phyloP scores from a whole-genome alignment of 2,113 vertebrate species.

The Helogale parvula region DNA sequence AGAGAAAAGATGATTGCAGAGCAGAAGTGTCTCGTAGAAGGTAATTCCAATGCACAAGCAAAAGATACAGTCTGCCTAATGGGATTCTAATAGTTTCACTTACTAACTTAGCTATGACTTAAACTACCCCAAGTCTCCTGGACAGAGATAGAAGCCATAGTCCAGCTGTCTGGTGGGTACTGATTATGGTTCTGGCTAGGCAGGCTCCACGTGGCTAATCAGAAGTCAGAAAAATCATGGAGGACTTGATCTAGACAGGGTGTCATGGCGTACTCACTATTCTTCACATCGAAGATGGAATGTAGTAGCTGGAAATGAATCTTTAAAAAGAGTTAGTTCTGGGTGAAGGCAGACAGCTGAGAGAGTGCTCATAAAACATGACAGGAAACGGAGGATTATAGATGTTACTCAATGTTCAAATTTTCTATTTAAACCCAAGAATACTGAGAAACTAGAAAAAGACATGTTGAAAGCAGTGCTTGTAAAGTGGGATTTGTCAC shows the following conservation, averaged over 20 bases:
- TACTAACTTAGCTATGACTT: background rate
- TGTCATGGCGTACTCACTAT: background rate
- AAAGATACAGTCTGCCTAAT: background rate
- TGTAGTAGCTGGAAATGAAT: background rate
- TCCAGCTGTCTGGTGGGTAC: background rate
- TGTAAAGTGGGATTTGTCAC: background rate
- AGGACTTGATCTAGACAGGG: background rate
- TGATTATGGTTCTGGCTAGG: background rate
- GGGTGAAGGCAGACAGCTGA: background rate
- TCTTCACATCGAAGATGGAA: background rate
- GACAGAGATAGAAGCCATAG: background rate
- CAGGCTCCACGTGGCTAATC: background rate
- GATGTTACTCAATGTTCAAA: background rate
- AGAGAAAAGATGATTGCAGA: background rate
- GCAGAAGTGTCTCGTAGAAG: background rate
- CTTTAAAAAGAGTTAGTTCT: background rate
- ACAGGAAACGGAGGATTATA: background rate
- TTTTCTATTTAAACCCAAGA: background rate
- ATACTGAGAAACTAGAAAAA: conserved; percentile 15
- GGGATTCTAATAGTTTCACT: background rate
- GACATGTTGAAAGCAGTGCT: background rate
- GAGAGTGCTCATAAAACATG: background rate
- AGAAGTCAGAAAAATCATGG: background rate
- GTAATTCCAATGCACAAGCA: background rate
- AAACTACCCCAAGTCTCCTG: background rate